Evolutionary conservation across 2,797 vertebrate species (phyloP).

Genomic region (Acipenser ruthenus): DNA sequence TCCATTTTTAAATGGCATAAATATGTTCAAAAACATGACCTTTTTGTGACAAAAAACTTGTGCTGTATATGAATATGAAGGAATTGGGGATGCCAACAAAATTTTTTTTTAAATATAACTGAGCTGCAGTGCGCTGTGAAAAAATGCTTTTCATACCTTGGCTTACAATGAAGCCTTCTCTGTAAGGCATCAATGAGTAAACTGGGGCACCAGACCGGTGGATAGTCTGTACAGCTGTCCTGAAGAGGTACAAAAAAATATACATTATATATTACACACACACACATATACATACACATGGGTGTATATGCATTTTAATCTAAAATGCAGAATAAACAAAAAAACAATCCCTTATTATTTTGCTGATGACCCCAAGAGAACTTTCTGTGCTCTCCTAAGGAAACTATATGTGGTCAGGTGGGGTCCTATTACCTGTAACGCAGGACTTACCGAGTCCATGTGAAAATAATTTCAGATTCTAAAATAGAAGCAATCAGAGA

Average conservation of each 20-base stretch:
- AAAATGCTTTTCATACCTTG: conserved; percentile 45
- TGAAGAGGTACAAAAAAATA: conserved; percentile 28
- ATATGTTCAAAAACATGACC: too few species aligned
- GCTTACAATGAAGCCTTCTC: conserved; percentile 59
- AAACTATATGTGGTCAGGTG: too few species aligned
- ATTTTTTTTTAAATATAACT: neutral
- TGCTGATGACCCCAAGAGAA: too few species aligned
- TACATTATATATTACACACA: neutral
- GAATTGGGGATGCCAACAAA: too few species aligned
- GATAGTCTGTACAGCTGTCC: conserved; percentile 50
- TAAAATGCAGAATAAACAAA: conserved; percentile 2
- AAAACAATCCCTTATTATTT: conserved; percentile 5
- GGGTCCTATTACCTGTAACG: too few species aligned
- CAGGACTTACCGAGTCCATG: neutral
- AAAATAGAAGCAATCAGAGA: neutral
- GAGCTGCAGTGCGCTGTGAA: neutral
- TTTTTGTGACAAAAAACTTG: too few species aligned
- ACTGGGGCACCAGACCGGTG: conserved; percentile 58
- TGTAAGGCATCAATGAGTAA: conserved; percentile 45
- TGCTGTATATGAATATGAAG: too few species aligned
- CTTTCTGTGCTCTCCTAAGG: too few species aligned
- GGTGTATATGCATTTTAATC: neutral
- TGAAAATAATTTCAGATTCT: neutral
- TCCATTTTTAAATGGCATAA: too few species aligned
- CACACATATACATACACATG: too few species aligned